phyloP scores from a whole-genome alignment of 2,888 invertebrate species.

The Drosophila lacicola region DNA sequence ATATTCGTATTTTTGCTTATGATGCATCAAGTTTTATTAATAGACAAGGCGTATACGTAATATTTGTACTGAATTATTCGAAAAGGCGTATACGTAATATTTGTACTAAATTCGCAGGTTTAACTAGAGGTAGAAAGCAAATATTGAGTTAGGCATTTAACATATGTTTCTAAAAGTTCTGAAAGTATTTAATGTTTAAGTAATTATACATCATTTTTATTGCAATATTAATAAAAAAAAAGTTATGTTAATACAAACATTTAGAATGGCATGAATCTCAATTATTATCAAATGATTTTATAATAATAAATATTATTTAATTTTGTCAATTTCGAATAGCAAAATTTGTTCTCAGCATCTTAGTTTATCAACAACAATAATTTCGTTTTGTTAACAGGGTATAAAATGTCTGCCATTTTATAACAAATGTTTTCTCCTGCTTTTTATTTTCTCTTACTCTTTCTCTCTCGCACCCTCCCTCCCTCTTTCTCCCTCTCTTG shows the following conservation, averaged over 20 bases:
- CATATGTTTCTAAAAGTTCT: too few species aligned
- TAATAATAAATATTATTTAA: background rate
- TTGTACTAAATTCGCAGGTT: too few species aligned
- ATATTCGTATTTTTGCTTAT: background rate
- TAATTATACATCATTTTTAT: too few species aligned
- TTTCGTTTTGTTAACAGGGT: background rate
- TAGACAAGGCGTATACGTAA: background rate
- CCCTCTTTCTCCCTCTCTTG: background rate
- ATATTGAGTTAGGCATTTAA: too few species aligned
- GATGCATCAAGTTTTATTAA: background rate
- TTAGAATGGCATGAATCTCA: too few species aligned
- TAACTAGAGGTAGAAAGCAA: too few species aligned
- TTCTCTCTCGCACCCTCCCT: background rate
- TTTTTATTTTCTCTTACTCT: background rate
- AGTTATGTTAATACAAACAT: too few species aligned
- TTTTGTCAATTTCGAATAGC: background rate
- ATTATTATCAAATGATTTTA: too few species aligned
- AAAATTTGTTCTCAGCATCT: background rate
- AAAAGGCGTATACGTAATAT: too few species aligned
- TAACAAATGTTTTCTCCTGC: constrained; percentile 14
- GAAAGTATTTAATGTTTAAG: too few species aligned
- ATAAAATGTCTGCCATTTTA: constrained; percentile 22
- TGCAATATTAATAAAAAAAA: too few species aligned
- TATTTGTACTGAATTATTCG: too few species aligned
- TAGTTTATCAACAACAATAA: background rate